Evolutionary conservation across 2,113 vertebrate genomes (phyloP).

Genomic region (Cepphus grylle): DNA sequence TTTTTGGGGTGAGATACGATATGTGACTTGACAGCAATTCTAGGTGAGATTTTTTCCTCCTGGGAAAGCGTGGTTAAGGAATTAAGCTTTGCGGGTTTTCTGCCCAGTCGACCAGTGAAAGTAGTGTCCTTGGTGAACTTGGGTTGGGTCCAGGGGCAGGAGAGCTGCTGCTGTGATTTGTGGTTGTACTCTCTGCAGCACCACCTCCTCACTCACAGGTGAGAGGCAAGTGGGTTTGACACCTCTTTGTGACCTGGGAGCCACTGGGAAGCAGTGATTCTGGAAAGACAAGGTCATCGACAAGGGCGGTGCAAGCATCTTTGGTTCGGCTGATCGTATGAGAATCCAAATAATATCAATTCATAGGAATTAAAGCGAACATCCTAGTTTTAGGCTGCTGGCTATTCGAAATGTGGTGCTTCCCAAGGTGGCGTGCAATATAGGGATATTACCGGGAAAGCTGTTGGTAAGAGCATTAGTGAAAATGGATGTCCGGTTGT

Average conservation of each 20-base stretch:
- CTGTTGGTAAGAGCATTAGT: background rate
- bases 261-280: background rate
- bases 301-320: background rate
- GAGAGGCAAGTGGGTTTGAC: slow-evolving; percentile 23
- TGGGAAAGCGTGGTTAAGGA: slow-evolving; percentile 28
- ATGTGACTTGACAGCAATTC: slow-evolving; percentile 38
- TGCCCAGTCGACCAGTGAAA: slow-evolving; percentile 14
- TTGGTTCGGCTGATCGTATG: accelerated
- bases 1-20: background rate
- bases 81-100: slow-evolving; percentile 42
- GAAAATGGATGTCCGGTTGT: slow-evolving; percentile 17
- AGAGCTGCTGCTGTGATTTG: slow-evolving; percentile 19
- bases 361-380: background rate
- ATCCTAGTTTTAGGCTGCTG: background rate
- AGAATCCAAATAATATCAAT: background rate
- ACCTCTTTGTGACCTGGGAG: slow-evolving; percentile 24
- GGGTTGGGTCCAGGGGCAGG: background rate
- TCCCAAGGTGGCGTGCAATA: background rate
- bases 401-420: background rate
- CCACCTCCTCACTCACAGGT: background rate
- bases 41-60: slow-evolving; percentile 56
- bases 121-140: slow-evolving; percentile 22
- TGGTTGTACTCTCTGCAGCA: background rate
- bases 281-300: background rate
- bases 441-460: background rate